Percentiles rank a stretch among this genome's conserved stretches.
These are phyloP conservation scores for Ranitomeya imitator DNA, from an alignment of 2,113 vertebrate genomes.

Conservation along the genomic window DNA sequence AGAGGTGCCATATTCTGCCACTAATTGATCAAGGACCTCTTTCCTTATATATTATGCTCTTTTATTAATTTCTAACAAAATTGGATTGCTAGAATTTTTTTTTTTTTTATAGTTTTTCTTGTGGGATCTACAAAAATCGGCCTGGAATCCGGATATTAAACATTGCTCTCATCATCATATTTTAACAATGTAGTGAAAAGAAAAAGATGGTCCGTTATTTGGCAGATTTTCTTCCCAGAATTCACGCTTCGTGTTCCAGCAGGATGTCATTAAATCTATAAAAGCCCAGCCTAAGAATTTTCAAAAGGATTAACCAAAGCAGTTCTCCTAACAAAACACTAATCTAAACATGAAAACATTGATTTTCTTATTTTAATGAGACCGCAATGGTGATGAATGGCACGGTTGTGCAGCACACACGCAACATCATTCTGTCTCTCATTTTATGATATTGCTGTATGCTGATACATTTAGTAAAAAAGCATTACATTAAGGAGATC, in stretches of 20 bases:
- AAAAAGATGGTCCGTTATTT: constrained; percentile 29
- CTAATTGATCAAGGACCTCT: too few relatives aligned
- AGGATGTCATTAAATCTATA: constrained; percentile 36
- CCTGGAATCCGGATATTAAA: constrained; percentile 30
- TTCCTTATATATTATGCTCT: too few relatives aligned
- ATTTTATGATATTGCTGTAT: not conserved
- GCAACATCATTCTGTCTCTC: not conserved
- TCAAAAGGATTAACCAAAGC: constrained; percentile 28
- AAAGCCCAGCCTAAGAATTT: constrained; percentile 25
- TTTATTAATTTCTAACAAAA: not conserved
- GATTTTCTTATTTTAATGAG: constrained; percentile 32
- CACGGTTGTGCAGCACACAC: not conserved
- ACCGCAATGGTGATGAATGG: not conserved
- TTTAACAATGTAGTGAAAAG: constrained; percentile 22
- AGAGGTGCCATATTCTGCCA: not conserved
- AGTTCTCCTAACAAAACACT: constrained; percentile 23
- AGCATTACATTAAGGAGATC: not conserved
- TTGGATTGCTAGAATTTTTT: not conserved
- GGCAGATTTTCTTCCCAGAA: constrained; percentile 19
- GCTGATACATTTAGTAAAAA: not conserved
- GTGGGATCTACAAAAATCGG: not conserved
- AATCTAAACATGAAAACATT: constrained; percentile 32
- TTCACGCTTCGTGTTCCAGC: constrained; percentile 24
- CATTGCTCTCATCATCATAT: constrained; percentile 15
- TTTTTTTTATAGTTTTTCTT: not conserved